These are phyloP conservation scores for Caracal caracal DNA, from an alignment of 2,113 vertebrate genomes.

Conservation along the genomic window DNA sequence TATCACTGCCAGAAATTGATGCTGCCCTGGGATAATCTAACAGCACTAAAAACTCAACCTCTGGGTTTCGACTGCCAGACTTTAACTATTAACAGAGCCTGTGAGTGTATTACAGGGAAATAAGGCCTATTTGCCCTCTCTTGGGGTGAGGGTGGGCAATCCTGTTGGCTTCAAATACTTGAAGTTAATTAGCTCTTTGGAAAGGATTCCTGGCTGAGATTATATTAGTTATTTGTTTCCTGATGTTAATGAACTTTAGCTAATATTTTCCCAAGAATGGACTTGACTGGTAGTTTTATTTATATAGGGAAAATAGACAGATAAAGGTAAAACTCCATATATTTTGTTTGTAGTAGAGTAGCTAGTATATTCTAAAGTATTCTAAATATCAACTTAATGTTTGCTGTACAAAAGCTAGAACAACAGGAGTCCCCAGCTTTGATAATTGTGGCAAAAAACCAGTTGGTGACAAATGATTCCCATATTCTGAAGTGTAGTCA, in stretches of 20 bases:
- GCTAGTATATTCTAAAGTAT: background rate
- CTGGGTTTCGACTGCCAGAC: slow-evolving; percentile 61
- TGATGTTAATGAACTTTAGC: background rate
- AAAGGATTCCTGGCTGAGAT: slow-evolving; percentile 21
- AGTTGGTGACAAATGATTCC: background rate
- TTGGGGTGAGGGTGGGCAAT: background rate
- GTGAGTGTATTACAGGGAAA: slow-evolving; percentile 48
- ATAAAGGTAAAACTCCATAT: slow-evolving; percentile 13
- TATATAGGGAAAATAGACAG: background rate
- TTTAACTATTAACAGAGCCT: slow-evolving; percentile 62
- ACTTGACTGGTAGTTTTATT: slow-evolving; percentile 14
- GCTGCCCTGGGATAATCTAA: slow-evolving; percentile 64
- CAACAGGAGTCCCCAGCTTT: background rate
- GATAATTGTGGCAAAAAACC: background rate
- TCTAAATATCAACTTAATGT: background rate
- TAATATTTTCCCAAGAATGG: slow-evolving; percentile 3
- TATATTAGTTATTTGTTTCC: slow-evolving; percentile 42
- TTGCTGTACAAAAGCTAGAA: background rate
- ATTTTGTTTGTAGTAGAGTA: background rate
- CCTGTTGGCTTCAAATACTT: background rate
- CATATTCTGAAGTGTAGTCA: background rate
- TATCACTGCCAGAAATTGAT: slow-evolving; percentile 76
- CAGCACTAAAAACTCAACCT: slow-evolving; percentile 70
- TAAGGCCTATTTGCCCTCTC: slow-evolving; percentile 29
- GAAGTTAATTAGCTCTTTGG: slow-evolving; percentile 60